Percentiles rank a stretch among this genome's conserved stretches.
Evolutionary conservation across 1,140 invertebrate species (phyloP).

Genomic region (Subanguina moxae): DNA sequence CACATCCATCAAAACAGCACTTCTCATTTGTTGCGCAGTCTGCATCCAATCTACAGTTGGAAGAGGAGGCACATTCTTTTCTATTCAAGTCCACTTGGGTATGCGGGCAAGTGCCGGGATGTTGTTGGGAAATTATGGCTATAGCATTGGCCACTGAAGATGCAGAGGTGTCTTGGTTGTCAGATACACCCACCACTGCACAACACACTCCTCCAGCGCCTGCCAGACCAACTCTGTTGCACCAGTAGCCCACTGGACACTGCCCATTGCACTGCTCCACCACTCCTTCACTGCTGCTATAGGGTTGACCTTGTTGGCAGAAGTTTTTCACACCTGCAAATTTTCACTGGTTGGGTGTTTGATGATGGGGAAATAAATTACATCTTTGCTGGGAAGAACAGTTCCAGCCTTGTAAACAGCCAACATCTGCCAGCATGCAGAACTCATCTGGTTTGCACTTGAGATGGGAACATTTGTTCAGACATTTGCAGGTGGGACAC

Average conservation of each 20-base stretch:
- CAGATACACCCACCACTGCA: constrained; percentile 9
- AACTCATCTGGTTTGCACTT: constrained; percentile 38
- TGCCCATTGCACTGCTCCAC: constrained; percentile 33
- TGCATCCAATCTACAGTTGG: not conserved
- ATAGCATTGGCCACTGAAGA: constrained; percentile 4
- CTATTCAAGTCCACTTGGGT: constrained; percentile 8
- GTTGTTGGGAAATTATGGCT: constrained; percentile 10
- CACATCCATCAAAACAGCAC: constrained; percentile 51
- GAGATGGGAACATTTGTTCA: constrained; percentile 47
- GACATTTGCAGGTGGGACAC: constrained; percentile 46
- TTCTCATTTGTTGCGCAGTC: constrained; percentile 23
- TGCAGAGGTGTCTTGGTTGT: not conserved
- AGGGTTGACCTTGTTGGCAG: constrained; percentile 31
- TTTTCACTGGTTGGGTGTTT: not conserved
- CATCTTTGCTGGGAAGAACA: constrained; percentile 49
- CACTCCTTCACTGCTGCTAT: constrained; percentile 14
- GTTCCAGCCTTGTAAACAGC: constrained; percentile 38
- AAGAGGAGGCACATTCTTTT: constrained; percentile 1
- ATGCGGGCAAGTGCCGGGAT: constrained; percentile 17
- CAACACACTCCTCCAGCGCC: constrained; percentile 37
- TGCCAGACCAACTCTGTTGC: constrained; percentile 43
- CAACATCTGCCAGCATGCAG: constrained; percentile 44
- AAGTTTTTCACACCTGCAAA: constrained; percentile 43
- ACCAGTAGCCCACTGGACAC: constrained; percentile 47
- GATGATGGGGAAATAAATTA: constrained; percentile 11